Base-by-base conservation (phyloP, 2,113 vertebrate species). In the Boulengeromyrus knoepffleri region DNA sequence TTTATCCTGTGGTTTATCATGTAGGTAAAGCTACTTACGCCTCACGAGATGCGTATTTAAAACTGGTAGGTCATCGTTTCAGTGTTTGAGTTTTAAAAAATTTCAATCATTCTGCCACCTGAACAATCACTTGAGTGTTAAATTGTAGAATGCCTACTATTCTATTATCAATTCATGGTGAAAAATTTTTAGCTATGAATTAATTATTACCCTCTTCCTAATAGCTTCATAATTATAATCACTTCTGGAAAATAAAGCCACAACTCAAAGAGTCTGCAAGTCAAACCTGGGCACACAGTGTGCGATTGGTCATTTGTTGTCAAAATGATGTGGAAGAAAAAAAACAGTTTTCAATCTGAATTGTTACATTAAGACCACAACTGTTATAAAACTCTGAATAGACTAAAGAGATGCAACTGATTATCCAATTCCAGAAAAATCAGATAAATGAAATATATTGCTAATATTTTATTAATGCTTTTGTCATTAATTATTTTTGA, bases 181-280 rank as follows among this genome's bases (percentile, higher is more conserved):
- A 86, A 86, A 27, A 50, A 86, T 86, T 49, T 86, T 86, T 49
- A 50, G 84, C 46, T 50, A 49, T 47, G 84, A 86, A 86, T 86
- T 86, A 86, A 86, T 86, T 86, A 86, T 86, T 86, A 86, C 84
- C 24, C 84, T 50, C n/a, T 86, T 86, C 47, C 42, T 86, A 86
- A 86, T 86, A 21, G 45, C 84, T 86, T 17, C 10, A 27, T 86
- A 86, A 86, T 86, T 86, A 86, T 86, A 86, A 27, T 86, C 84
- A 49, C 84, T 86, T 86, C 47, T 47, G 45, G 84, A 85, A 85
- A 85, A 85, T 85, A 21, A 49, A 85, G 42, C 1, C 84, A 85
- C 47, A 7, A 50, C 45, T 86, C 84, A 86, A 27, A 80, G 17
- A 27, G 10, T 85, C 83, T 24, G 19, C 83, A 45, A n/a, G 62